Base-by-base conservation (phyloP, 2,888 invertebrate genomes). In the Drosophila planitibia region DNA sequence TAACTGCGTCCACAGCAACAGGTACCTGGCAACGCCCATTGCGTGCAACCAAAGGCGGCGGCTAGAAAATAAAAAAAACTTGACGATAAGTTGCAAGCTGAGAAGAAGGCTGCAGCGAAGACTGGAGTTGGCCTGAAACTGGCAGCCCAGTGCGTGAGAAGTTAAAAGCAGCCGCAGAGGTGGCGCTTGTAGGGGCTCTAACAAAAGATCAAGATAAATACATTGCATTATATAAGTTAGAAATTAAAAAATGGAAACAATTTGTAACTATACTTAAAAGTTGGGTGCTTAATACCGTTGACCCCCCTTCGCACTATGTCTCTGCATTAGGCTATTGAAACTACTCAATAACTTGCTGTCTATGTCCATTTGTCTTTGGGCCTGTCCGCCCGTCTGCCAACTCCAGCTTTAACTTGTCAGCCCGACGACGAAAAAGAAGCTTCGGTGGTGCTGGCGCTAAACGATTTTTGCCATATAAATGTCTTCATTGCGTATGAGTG, bases 401-500 rank as follows among this genome's bases (percentile, higher is more conserved):
- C 71, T 39, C 19, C 54, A 52, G 37, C 66, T 47, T 22, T 66
- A 71, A 63, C 51, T 54, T 62, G 41, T 14, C 57, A 62, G 32
- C 19, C 30, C 25, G 54, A 39, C 30, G 65, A 44, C 58, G 63
- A 74, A 70, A 69, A 69, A 87, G 85, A 84, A 70, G 75, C 75
- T 60, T 55, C 65, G 47, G 28, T 49, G 37, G 35, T 53, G 63
- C 70, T 65, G 91, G 88, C 88, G 85, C 83, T 79, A 84, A 91
- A 75, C 88, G 90, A 55, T 84, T 87, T 87, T 89, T 74, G 91
- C 88, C 85, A 85, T 87, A 87, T 90, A 87, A 89, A 87, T 90
- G 90, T 87, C 87, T 87, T 87, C 90, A 87, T 87, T 87, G 86
- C 86, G 89, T 90, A 91, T 86, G 85, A 86, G 90, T 91, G 91